Percentiles rank a stretch among this genome's conserved stretches.
phyloP scores from a whole-genome alignment of 2,888 invertebrate species.

The Tipula lateralis region DNA sequence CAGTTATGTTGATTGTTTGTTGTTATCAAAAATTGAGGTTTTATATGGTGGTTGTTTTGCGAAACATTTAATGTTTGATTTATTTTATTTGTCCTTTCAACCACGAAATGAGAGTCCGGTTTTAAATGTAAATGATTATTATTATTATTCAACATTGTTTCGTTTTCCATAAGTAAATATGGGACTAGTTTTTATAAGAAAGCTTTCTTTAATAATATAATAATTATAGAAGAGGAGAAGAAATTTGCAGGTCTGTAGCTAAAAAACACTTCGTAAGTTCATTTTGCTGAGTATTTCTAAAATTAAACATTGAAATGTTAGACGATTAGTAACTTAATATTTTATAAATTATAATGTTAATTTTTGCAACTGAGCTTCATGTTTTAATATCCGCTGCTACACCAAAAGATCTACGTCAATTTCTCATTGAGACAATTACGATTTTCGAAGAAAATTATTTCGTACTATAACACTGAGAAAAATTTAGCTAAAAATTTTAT shows the following conservation, averaged over 20 bases:
- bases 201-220: neutral
- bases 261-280: neutral
- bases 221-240: neutral
- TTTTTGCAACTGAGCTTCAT: neutral
- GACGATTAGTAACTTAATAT: neutral
- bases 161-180: neutral
- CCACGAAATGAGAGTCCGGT: constrained; percentile 43
- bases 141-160: neutral
- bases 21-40: constrained; percentile 45
- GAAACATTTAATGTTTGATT: neutral
- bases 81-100: constrained; percentile 40
- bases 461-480: no score
- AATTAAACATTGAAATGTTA: neutral
- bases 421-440: no score
- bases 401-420: no score
- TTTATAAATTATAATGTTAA: no score
- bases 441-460: no score
- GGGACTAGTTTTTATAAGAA: neutral
- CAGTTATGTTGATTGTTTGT: constrained; percentile 42
- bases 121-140: neutral
- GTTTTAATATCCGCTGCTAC: no score
- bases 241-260: neutral
- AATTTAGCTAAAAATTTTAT: no score
- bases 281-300: neutral
- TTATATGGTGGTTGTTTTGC: constrained; percentile 35